Percentiles rank a stretch among this genome's conserved stretches.
Conservation (phyloP, 2,797 vertebrate genomes). For the Borostomias antarcticus region DNA sequence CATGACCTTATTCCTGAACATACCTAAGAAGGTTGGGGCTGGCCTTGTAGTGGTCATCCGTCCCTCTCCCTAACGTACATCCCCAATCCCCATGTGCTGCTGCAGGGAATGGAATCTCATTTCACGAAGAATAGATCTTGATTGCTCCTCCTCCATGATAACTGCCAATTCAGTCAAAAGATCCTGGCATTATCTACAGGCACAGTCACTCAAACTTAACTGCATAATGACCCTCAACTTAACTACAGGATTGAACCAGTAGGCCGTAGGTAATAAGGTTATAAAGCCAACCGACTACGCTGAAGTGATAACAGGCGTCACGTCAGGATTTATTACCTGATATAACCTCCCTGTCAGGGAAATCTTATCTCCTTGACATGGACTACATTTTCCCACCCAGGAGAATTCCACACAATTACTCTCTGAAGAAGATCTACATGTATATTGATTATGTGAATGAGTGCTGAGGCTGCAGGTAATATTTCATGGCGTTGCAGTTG, state of each 20-base stretch:
- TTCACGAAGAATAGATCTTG: not conserved
- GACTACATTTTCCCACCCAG: not conserved
- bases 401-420: conserved; percentile 54
- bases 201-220: not conserved
- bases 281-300: not conserved
- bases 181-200: not conserved
- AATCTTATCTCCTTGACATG: not conserved
- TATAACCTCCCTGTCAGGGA: too few species aligned
- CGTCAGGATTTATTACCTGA: too few species aligned
- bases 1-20: not conserved
- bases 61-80: not conserved
- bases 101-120: too few species aligned
- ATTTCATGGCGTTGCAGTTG: conserved; percentile 65
- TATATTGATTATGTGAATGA: conserved; percentile 64
- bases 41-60: not conserved
- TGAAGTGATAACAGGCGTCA: not conserved
- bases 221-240: not conserved
- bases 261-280: not conserved
- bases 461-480: conserved; percentile 63
- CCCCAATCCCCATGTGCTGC: too few species aligned
- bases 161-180: not conserved
- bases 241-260: not conserved
- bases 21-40: not conserved
- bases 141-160: not conserved
- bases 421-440: conserved; percentile 52